Conservation (phyloP, 23 tunicate genomes). For the Halocynthia aurantium region DNA sequence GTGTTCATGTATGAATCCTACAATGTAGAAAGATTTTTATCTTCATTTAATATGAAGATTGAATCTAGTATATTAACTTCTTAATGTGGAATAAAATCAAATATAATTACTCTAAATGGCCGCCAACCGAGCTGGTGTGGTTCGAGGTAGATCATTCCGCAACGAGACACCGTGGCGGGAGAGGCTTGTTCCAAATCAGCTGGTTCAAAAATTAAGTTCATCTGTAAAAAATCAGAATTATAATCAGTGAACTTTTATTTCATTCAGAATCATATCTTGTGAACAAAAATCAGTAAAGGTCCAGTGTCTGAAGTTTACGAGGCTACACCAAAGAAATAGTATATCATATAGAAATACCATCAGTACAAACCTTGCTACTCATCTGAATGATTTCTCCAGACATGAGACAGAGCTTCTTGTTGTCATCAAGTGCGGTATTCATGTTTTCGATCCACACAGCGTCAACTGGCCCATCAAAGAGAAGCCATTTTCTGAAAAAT, state of each 20-base stretch:
- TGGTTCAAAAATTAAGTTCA: slow-evolving; percentile 94
- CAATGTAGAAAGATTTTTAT: neutral
- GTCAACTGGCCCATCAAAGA: slow-evolving; percentile 98
- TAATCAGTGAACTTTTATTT: neutral
- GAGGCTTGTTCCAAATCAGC: slow-evolving; percentile 98
- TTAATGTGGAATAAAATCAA: neutral
- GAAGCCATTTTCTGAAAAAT: slow-evolving; percentile 80
- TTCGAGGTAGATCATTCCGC: slow-evolving; percentile 96
- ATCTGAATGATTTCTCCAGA: slow-evolving; percentile 97
- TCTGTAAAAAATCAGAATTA: slow-evolving; percentile 30
- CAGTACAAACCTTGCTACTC: slow-evolving; percentile 63
- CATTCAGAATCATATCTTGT: neutral
- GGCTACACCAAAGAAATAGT: too few relatives aligned
- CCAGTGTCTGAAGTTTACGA: too few relatives aligned
- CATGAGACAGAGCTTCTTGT: slow-evolving; percentile 91
- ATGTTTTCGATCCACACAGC: slow-evolving; percentile 99
- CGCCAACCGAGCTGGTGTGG: slow-evolving; percentile 96
- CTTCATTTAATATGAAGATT: neutral
- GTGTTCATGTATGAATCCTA: slow-evolving; percentile 90
- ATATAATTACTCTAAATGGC: slow-evolving; percentile 50
- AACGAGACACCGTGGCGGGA: slow-evolving; percentile 95
- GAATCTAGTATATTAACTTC: neutral
- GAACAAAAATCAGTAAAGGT: neutral
- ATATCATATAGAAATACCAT: too few relatives aligned
- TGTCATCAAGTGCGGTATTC: slow-evolving; percentile 97